Evolutionary conservation across 2,113 vertebrate species (phyloP).

Genomic region (Lutjanus erythropterus): DNA sequence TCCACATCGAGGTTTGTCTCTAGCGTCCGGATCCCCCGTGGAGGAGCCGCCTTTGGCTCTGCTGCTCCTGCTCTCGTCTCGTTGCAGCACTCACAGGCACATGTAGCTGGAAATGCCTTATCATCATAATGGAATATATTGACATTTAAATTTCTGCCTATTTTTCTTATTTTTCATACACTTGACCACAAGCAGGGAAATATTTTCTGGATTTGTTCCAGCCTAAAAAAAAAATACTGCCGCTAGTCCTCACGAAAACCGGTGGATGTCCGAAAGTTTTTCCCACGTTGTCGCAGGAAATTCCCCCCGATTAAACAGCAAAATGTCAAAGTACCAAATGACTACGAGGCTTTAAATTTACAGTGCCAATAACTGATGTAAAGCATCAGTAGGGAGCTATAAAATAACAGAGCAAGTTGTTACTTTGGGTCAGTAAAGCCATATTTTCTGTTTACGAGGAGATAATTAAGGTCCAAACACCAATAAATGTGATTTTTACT

Average conservation of each 20-base stretch:
- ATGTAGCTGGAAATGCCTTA: conserved; percentile 11
- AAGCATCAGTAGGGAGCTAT: not conserved
- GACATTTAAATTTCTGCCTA: conserved; percentile 17
- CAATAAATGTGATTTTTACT: not conserved
- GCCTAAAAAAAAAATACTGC: not conserved
- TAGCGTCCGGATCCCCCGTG: conserved; percentile 16
- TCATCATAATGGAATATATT: conserved; percentile 42
- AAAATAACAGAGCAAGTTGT: not conserved
- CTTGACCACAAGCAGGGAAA: not conserved
- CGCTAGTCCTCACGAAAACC: conserved; percentile 27
- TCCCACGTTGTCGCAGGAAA: not conserved
- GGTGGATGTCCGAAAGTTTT: not conserved
- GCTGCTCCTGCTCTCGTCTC: conserved; percentile 27
- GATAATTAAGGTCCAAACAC: not conserved
- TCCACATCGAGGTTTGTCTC: conserved; percentile 18
- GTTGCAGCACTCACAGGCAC: conserved; percentile 41
- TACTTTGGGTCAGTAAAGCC: not conserved
- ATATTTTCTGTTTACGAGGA: not conserved
- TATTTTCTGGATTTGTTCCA: not conserved
- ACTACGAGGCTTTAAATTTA: not conserved
- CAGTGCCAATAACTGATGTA: not conserved
- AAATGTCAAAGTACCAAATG: not conserved
- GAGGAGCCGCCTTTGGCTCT: conserved; percentile 33
- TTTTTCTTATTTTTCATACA: not conserved
- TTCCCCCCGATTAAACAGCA: not conserved